A percentile compares a stretch with the other conserved stretches of the same genome.
Conservation (phyloP, 1,140 invertebrate genomes). For the Pogonus chalceus region DNA sequence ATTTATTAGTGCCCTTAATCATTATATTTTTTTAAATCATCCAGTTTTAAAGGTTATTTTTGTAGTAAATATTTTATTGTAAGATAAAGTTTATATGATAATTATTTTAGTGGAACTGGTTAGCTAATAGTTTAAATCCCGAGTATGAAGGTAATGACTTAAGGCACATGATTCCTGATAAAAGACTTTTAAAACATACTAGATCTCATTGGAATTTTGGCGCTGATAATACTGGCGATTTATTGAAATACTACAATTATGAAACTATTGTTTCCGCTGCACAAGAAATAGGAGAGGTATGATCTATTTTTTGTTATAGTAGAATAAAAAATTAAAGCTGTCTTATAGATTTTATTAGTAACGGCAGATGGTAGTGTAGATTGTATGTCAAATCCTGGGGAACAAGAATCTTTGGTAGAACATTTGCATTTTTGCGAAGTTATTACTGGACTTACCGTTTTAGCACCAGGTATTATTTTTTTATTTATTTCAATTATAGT, state of each 20-base stretch:
- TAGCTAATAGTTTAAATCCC: conserved; percentile 79
- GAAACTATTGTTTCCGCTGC: conserved; percentile 42
- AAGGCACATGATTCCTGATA: conserved; percentile 68
- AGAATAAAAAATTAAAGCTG: not conserved
- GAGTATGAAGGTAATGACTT: conserved; percentile 79
- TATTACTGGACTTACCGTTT: conserved; percentile 57
- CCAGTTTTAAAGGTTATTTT: conserved; percentile 39
- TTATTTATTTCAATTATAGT: not conserved
- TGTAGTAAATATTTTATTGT: conserved; percentile 14
- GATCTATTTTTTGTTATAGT: conserved; percentile 2
- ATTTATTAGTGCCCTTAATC: conserved; percentile 82
- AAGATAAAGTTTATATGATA: conserved; percentile 11
- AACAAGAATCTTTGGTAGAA: conserved; percentile 72
- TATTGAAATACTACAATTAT: conserved; percentile 60
- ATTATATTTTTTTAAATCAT: conserved; percentile 58
- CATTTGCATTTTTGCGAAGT: conserved; percentile 75
- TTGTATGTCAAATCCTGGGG: conserved; percentile 69
- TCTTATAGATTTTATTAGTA: conserved; percentile 47
- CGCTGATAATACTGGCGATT: conserved; percentile 69
- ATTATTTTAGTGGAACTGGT: conserved; percentile 66
- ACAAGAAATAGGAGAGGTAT: conserved; percentile 32
- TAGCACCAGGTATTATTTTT: conserved; percentile 42
- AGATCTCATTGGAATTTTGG: conserved; percentile 79
- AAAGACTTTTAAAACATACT: conserved; percentile 72
- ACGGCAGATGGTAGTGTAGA: conserved; percentile 92